Evolutionary conservation across 2,888 invertebrate genomes (phyloP).

Genomic region (Andrena fulva): DNA sequence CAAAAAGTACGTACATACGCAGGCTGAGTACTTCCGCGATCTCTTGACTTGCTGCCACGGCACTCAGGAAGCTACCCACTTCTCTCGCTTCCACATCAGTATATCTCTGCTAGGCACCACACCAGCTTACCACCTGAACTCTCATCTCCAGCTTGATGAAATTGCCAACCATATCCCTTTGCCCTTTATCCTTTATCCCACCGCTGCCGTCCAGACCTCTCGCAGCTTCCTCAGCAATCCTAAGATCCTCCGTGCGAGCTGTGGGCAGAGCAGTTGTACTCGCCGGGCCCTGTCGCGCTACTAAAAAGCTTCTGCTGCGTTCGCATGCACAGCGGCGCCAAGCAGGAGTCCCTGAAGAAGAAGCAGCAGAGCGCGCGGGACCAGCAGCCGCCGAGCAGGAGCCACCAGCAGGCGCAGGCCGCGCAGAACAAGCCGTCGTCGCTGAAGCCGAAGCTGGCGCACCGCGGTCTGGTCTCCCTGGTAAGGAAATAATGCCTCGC

Average conservation of each 20-base stretch:
- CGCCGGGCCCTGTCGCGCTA: slow-evolving; percentile 45
- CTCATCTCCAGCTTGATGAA: too few species aligned
- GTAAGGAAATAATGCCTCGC: slow-evolving; percentile 76
- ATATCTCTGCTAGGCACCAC: too few species aligned
- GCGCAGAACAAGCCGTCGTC: slow-evolving; percentile 52
- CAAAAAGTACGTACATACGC: too few species aligned
- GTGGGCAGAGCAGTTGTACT: slow-evolving; percentile 43
- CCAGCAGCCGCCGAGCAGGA: slow-evolving; percentile 65
- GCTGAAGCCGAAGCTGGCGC: slow-evolving; percentile 71
- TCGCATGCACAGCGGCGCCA: slow-evolving; percentile 80
- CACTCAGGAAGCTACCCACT: too few species aligned
- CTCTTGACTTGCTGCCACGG: too few species aligned
- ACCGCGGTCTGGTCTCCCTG: slow-evolving; percentile 72
- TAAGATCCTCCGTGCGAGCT: slow-evolving; percentile 15
- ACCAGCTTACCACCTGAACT: too few species aligned
- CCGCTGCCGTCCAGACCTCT: too few species aligned
- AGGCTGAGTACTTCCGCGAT: too few species aligned
- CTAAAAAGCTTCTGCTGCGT: slow-evolving; percentile 63
- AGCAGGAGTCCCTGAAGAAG: slow-evolving; percentile 82
- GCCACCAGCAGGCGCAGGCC: slow-evolving; percentile 55
- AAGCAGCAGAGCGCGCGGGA: slow-evolving; percentile 73
- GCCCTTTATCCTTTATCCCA: too few species aligned
- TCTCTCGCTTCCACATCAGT: too few species aligned
- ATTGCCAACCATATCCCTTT: too few species aligned
- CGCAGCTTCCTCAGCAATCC: background rate